A percentile compares a stretch with the other conserved stretches of the same genome.
Conservation (phyloP, 2,888 invertebrate genomes). For the Megalurothrips usitatus region DNA sequence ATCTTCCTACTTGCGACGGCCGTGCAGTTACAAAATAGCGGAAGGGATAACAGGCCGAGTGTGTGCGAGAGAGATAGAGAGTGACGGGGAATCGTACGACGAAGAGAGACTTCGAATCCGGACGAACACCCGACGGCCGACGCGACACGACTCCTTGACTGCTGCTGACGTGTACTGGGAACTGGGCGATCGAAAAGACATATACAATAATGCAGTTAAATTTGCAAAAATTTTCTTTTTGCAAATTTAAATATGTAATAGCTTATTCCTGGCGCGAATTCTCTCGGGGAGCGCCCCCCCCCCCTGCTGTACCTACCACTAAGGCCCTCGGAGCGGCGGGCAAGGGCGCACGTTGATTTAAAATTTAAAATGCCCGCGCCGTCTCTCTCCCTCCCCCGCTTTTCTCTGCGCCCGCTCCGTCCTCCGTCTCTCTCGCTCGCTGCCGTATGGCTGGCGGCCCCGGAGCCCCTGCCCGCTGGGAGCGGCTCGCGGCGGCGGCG, state of each 20-base stretch:
- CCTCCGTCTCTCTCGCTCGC: too few species aligned
- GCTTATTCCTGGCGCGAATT: not conserved
- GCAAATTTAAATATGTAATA: too few species aligned
- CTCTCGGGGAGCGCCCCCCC: not conserved
- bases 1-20: not conserved
- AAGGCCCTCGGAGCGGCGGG: not conserved
- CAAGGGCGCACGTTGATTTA: not conserved
- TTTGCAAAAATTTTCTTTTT: too few species aligned
- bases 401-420: too few species aligned
- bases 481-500: not conserved
- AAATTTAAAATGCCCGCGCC: slow-evolving; percentile 20
- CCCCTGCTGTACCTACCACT: too few species aligned
- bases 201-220: too few species aligned
- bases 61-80: not conserved
- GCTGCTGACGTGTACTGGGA: too few species aligned
- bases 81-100: not conserved
- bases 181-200: too few species aligned
- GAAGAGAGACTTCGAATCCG: not conserved
- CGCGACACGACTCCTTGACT: too few species aligned
- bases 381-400: not conserved
- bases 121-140: too few species aligned
- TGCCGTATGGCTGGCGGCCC: not conserved
- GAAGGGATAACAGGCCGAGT: slow-evolving; percentile 2
- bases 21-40: slow-evolving; percentile 1
- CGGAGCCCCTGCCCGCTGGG: not conserved